A percentile compares a stretch with the other conserved stretches of the same genome.
phyloP scores from a whole-genome alignment of 2,888 invertebrate genomes.

The Drosophila niveifrons region DNA sequence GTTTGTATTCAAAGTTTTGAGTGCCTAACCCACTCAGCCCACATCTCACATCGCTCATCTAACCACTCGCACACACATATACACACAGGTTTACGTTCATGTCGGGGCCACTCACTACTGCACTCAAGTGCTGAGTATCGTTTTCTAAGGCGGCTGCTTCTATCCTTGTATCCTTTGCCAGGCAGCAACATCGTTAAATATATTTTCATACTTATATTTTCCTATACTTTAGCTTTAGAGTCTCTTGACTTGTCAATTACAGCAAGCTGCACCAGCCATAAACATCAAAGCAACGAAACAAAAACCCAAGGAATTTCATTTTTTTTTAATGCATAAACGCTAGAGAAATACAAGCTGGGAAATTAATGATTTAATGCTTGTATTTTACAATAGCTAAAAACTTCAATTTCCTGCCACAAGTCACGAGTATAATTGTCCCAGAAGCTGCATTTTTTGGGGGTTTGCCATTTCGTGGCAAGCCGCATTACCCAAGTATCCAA shows the following conservation, averaged over 20 bases:
- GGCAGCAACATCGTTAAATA: conserved; percentile 48
- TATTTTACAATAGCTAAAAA: conserved; percentile 8
- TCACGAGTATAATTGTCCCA: conserved; percentile 22
- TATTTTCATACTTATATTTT: conserved; percentile 37
- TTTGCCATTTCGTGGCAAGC: conserved; percentile 23
- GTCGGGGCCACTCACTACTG: conserved; percentile 54
- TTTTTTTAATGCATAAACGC: conserved; percentile 6
- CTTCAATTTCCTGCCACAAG: conserved; percentile 5
- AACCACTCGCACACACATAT: conserved; percentile 23
- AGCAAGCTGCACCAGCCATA: conserved; percentile 11
- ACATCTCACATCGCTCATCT: conserved; percentile 21
- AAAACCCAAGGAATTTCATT: conserved; percentile 4
- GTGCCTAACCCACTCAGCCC: conserved; percentile 44
- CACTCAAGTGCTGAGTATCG: conserved; percentile 49
- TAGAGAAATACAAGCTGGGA: background rate
- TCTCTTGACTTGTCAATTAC: conserved; percentile 49
- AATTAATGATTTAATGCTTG: conserved; percentile 20
- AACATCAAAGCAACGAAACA: conserved; percentile 29
- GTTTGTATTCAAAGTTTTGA: conserved; percentile 62
- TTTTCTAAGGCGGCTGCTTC: conserved; percentile 37
- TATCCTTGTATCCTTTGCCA: conserved; percentile 28
- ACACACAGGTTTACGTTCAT: conserved; percentile 37
- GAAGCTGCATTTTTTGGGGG: conserved; percentile 33
- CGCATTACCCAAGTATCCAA: conserved; percentile 17
- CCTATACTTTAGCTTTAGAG: conserved; percentile 10